Conservation (phyloP, 2,113 vertebrate genomes). For the Upupa epops region DNA sequence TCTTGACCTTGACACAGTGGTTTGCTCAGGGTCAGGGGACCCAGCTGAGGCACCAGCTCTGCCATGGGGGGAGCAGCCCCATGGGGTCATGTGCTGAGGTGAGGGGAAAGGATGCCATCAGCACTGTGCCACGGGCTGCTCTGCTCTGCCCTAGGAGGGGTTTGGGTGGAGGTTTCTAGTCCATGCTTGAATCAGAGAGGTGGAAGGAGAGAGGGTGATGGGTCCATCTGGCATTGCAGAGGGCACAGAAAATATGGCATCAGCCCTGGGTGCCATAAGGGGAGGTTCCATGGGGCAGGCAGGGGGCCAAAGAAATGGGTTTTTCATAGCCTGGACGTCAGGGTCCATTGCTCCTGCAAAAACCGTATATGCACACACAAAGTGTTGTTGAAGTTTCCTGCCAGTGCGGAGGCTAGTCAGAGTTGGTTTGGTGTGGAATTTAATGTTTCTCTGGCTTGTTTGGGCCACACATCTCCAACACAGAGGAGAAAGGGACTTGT, state of each 20-base stretch:
- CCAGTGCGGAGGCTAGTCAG: rapidly evolving
- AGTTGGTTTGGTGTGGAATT: neutral
- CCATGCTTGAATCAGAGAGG: neutral
- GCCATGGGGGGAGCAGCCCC: neutral
- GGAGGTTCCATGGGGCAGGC: rapidly evolving
- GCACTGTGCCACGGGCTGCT: neutral
- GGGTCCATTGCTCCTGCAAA: neutral
- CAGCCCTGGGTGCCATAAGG: neutral
- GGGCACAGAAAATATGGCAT: neutral
- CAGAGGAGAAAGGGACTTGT: neutral
- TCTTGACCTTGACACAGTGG: neutral
- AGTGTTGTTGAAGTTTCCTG: neutral
- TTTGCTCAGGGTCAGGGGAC: neutral
- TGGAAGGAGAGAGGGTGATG: neutral
- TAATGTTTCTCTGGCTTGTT: neutral
- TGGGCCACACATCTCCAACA: neutral
- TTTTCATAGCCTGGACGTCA: neutral
- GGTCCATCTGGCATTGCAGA: neutral
- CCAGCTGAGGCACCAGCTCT: rapidly evolving
- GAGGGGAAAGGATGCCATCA: neutral
- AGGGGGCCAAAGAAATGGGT: no score
- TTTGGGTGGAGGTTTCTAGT: neutral
- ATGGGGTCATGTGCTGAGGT: rapidly evolving
- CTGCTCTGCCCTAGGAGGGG: neutral
- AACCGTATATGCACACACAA: neutral